A percentile compares a stretch with the other conserved stretches of the same genome.
Conservation (phyloP, 2,888 invertebrate genomes). For the Rosalia funebris region DNA sequence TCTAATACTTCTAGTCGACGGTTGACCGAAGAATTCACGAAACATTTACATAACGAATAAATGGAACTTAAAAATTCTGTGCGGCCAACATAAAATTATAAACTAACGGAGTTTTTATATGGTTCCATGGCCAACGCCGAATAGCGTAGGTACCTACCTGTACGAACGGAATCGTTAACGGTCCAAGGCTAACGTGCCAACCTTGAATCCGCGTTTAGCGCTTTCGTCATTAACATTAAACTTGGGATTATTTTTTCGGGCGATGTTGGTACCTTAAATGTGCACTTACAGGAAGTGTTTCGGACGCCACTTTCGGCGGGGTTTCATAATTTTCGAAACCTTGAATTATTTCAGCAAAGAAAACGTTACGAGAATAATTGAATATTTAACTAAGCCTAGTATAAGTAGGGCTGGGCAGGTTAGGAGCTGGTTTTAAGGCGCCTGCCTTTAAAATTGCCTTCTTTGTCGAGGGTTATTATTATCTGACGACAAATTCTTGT, state of each 20-base stretch:
- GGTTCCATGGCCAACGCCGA: constrained; percentile 38
- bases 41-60: constrained; percentile 18
- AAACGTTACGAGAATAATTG: constrained; percentile 10
- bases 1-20: background rate
- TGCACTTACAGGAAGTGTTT: constrained; percentile 19
- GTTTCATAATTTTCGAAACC: constrained; percentile 10
- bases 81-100: constrained; percentile 6
- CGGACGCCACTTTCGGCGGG: too few species aligned
- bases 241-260: constrained; percentile 27
- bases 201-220: constrained; percentile 17
- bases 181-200: constrained; percentile 45
- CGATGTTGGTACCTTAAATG: constrained; percentile 2
- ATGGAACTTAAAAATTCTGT: constrained; percentile 1
- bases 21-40: constrained; percentile 1
- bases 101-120: constrained; percentile 39
- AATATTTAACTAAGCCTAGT: background rate
- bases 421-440: too few species aligned
- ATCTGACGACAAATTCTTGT: too few species aligned
- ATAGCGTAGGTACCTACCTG: constrained; percentile 27
- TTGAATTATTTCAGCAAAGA: constrained; percentile 2
- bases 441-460: too few species aligned
- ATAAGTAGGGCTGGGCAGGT: too few species aligned
- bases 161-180: constrained; percentile 47
- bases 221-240: constrained; percentile 34
- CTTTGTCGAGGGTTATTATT: too few species aligned